Conservation (phyloP, 2,113 vertebrate genomes). For the Grammomys surdaster region DNA sequence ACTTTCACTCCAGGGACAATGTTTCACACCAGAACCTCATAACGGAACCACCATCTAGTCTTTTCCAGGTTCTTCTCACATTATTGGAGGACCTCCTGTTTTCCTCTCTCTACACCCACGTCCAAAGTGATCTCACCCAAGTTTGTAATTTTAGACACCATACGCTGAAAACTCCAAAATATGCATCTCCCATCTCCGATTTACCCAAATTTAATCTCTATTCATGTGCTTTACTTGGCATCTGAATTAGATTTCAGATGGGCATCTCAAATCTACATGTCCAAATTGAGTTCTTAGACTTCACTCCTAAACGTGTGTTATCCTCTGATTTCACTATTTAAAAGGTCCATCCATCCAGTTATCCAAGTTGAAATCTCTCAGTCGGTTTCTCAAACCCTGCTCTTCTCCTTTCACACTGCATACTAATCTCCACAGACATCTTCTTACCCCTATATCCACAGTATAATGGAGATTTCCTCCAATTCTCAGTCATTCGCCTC, state of each 20-base stretch:
- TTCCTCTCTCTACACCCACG: constrained; percentile 32
- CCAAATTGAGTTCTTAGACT: constrained; percentile 5
- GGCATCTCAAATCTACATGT: constrained; percentile 18
- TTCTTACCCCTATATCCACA: neutral
- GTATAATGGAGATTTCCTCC: neutral
- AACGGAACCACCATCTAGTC: neutral
- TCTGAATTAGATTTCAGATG: neutral
- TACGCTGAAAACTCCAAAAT: constrained; percentile 69
- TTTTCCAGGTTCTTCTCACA: neutral
- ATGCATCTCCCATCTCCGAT: constrained; percentile 23
- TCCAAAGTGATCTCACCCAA: constrained; percentile 55
- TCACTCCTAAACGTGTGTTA: neutral
- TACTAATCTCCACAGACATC: neutral
- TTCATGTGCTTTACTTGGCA: constrained; percentile 36
- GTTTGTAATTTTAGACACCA: constrained; percentile 69
- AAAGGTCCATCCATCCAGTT: neutral
- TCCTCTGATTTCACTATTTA: neutral
- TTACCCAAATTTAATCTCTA: constrained; percentile 40
- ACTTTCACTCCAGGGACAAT: neutral
- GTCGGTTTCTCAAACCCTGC: neutral
- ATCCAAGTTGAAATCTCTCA: neutral
- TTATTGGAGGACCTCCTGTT: constrained; percentile 30
- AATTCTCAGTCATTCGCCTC: neutral
- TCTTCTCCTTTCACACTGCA: neutral
- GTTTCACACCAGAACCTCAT: neutral